Conservation (phyloP, 1,140 invertebrate genomes). For the Elymnias hypermnestra region DNA sequence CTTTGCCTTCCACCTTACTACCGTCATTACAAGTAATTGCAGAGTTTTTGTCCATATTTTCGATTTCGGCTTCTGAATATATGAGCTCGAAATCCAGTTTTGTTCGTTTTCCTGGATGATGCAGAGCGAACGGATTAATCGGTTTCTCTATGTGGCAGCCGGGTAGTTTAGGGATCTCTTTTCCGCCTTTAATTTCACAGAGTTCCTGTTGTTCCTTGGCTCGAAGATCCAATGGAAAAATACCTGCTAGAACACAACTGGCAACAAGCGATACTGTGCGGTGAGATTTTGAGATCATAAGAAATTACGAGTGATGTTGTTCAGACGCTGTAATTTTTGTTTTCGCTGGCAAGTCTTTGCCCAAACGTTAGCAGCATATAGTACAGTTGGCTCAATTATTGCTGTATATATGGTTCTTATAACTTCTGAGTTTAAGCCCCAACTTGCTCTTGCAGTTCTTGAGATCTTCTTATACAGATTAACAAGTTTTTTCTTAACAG, state of each 20-base stretch:
- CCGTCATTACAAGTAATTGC: too few relatives aligned
- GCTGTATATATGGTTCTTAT: not conserved
- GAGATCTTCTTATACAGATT: not conserved
- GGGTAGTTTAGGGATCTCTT: not conserved
- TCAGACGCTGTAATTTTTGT: not conserved
- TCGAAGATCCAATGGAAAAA: not conserved
- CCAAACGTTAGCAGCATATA: not conserved
- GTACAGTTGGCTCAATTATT: not conserved
- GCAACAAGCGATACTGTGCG: not conserved
- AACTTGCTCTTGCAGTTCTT: not conserved
- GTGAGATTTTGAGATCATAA: not conserved
- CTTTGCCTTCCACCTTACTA: too few relatives aligned
- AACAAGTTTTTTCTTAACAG: not conserved
- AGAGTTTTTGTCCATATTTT: too few relatives aligned
- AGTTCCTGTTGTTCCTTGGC: not conserved
- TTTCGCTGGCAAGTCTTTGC: not conserved
- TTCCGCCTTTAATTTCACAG: not conserved
- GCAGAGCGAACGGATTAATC: not conserved
- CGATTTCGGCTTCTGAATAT: too few relatives aligned
- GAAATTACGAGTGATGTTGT: not conserved
- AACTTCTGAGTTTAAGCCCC: not conserved
- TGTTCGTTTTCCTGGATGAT: not conserved
- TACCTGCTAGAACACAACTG: not conserved
- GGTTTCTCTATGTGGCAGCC: not conserved
- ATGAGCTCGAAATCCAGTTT: too few relatives aligned